Conservation (phyloP, 2,888 invertebrate species). For the Rotaria magnacalcarata region DNA sequence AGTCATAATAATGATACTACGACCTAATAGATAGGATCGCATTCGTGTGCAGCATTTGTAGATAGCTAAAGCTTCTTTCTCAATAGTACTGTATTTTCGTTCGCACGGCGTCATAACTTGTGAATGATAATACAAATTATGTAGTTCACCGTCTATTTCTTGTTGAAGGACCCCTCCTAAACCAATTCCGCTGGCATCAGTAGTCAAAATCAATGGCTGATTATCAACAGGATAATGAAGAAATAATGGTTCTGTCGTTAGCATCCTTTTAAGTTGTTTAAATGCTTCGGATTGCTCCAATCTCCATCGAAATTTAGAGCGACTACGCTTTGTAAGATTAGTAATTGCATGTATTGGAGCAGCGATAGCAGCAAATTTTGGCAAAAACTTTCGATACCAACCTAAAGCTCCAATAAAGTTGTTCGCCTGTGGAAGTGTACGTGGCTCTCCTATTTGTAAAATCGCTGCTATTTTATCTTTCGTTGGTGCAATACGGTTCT, state of each 20-base stretch:
- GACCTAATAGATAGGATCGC: neutral
- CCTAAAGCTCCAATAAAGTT: no score
- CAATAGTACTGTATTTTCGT: neutral
- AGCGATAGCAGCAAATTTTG: no score
- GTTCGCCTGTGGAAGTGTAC: no score
- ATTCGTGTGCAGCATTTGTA: neutral
- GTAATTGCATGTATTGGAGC: no score
- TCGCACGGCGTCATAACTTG: neutral
- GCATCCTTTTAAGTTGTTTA: neutral
- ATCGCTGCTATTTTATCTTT: no score
- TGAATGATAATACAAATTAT: neutral
- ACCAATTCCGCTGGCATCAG: neutral
- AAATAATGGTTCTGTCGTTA: neutral
- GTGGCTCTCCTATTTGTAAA: no score
- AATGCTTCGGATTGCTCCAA: no score
- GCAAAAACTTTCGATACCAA: no score
- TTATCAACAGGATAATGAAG: neutral
- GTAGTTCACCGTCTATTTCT: neutral
- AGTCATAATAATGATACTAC: neutral
- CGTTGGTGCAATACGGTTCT: no score
- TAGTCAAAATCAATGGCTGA: neutral
- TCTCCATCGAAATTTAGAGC: no score
- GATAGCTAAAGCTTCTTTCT: neutral
- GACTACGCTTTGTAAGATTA: no score
- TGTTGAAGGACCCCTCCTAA: no score